These are phyloP conservation scores for Rafetus swinhoei DNA, from an alignment of 2,113 vertebrate genomes.

Conservation along the genomic window DNA sequence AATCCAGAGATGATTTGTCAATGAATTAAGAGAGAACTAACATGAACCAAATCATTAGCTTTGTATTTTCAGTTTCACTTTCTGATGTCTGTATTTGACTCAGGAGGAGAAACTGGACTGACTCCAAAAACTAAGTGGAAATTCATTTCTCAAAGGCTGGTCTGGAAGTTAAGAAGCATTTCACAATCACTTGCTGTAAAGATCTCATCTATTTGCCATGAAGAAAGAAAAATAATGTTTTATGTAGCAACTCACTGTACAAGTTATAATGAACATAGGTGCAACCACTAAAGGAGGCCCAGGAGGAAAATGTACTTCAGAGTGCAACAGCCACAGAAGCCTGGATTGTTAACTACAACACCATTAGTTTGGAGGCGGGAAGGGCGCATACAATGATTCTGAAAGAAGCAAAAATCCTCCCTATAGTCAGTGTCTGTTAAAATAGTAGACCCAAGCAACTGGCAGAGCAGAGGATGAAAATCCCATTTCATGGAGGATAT, in stretches of 20 bases:
- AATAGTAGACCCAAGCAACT: fast-evolving
- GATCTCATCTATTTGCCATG: conserved; percentile 44
- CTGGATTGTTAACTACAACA: background rate
- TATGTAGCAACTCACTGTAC: conserved; percentile 27
- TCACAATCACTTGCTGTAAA: conserved; percentile 54
- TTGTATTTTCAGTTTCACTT: conserved; percentile 75
- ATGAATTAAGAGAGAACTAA: conserved; percentile 75
- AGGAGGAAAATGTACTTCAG: background rate
- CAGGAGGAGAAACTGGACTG: conserved; percentile 55
- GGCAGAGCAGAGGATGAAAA: background rate
- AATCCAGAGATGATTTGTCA: conserved; percentile 66
- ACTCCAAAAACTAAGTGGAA: conserved; percentile 68
- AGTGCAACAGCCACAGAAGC: background rate
- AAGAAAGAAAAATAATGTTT: conserved; percentile 49
- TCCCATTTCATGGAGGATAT: background rate
- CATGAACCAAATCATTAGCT: conserved; percentile 78
- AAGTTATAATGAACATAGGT: conserved; percentile 30
- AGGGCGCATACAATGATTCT: background rate
- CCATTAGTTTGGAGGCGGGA: background rate
- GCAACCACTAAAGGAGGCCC: background rate
- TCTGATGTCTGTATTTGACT: conserved; percentile 71
- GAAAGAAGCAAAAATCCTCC: background rate
- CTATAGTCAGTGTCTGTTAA: background rate
- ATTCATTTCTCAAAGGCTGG: conserved; percentile 68
- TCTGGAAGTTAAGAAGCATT: conserved; percentile 63